Percentiles rank a stretch among this genome's conserved stretches.
phyloP scores from a whole-genome alignment of 2,113 vertebrate species.

The Zingel zingel region DNA sequence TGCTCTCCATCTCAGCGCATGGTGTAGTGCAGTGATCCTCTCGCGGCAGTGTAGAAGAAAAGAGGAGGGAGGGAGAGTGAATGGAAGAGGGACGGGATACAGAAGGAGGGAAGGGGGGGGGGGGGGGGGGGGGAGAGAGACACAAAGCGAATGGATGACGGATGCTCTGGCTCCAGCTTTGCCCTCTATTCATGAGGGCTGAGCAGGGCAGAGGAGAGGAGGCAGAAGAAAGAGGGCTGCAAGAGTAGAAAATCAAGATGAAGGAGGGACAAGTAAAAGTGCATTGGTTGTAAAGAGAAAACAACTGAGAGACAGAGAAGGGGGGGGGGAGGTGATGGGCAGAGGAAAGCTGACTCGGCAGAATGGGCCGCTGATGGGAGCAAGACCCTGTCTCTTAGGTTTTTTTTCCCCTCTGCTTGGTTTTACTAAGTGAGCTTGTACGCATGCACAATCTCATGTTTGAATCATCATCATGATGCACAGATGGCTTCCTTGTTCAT shows the following conservation, averaged over 20 bases:
- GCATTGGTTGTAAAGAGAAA: conserved; percentile 59
- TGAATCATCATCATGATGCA: background rate
- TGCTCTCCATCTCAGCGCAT: conserved; percentile 67
- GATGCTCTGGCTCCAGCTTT: conserved; percentile 69
- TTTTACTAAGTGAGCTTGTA: conserved; percentile 32
- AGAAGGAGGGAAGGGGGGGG: conserved; percentile 19
- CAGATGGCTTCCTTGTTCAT: background rate
- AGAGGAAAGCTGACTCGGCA: conserved; percentile 76
- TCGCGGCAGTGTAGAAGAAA: conserved; percentile 23
- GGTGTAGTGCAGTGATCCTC: conserved; percentile 64
- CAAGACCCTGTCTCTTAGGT: conserved; percentile 62
- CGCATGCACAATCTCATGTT: background rate
- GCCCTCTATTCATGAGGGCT: conserved; percentile 51
- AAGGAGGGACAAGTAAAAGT: conserved; percentile 52
- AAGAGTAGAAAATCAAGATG: conserved; percentile 32
- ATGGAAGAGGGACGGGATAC: conserved; percentile 18
- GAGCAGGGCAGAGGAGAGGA: conserved; percentile 29
- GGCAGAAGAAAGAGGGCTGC: conserved; percentile 13
- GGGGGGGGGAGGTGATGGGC: conserved; percentile 43
- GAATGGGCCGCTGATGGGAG: conserved; percentile 65
- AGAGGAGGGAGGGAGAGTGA: conserved; percentile 37
- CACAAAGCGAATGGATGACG: conserved; percentile 64
- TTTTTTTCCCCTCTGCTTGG: background rate
- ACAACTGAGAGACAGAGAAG: conserved; percentile 32
- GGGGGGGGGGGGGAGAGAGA: background rate